Evolutionary conservation across 2,113 vertebrate species (phyloP), one percentile per base, ranked within the genome.

Genomic region (Aphyosemion australe): DNA sequence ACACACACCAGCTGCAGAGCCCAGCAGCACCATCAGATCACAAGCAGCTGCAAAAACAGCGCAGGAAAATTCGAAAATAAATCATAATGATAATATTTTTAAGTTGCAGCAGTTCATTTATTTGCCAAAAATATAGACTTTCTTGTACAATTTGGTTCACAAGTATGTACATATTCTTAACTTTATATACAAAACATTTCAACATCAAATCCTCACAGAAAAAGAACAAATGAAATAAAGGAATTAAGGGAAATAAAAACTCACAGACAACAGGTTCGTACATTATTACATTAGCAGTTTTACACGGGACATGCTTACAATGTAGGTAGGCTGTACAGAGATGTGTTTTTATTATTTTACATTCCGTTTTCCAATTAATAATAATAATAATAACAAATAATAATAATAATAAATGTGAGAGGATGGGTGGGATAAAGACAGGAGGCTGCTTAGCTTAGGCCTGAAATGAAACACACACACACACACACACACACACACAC

Each of bases 111-210:
- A 94, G 93, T 95, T 98, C 95, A 95, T 98, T 98, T 98, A 99
- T 99, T 99, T 98, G 96, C 95, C 96, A 98, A 99, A 56, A 98
- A 99, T 99, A 98, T 95, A 99, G 94, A 97, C 94, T 98, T 99
- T 98, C 94, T 98, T 96, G 96, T 98, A 98, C 97, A 98, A 96
- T 98, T 97, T 94, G 94, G 94, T 95, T 98, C 96, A 96, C 96
- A 96, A 93, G 69, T 98, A 99, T 99, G 94, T 99, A 98, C 96
- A 98, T 93, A 94, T 96, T 93, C 91, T 93, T 94, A 92, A 94
- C 95, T 87, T 91, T 97, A 98, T 98, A 96, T 96, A 98, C 94
- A 97, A 95, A 97, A 93, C 90, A 92, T 87, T 87, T 89, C 84
- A 93, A 94, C 91, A 86, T 91, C 93, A 94, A 95, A 93, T 94